Evolutionary conservation across 1,140 invertebrate species (phyloP), one percentile per base, ranked within the genome.

Genomic region (Bombus ignitus): DNA sequence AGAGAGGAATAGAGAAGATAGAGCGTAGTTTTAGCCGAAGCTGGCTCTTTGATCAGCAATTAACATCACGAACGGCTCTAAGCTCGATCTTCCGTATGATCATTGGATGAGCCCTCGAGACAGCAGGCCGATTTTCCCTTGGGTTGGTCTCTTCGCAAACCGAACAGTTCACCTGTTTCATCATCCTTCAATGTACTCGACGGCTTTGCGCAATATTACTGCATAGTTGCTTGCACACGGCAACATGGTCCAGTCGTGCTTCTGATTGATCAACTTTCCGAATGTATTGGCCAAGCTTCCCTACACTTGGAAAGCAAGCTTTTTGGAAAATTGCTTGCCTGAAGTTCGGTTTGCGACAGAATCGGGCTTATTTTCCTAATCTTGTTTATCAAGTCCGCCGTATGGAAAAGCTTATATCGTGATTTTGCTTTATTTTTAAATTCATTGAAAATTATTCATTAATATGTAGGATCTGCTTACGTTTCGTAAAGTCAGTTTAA

Each of bases 1-100:
- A 74, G 44, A 72, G 85, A 57, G 57, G 71, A 87, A 39, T 65
- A 68, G 1, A 22, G 57, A 66, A 68, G 72, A 86, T 80, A 53
- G 79, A 37, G 68, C 62, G 44, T 75, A 73, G 77, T 68, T 87
- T 65, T 73, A 76, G 82, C 72, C 65, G 42, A 86, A 83, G 88
- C 77, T 72, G 71, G 86, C 77, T 89, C 91, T 92, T 90, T 92
- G 91, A 92, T 92, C 90, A 87, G 91, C 89, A 92, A 92, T 92
- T 92, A 93, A 92, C 91, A 88, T 87, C 88, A 83, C 73, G 73
- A 83, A 85, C 81, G 77, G 85, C 81, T 82, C 74, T 68, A 71
- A 87, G 79, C 75, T 83, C 62, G 80, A 87, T 82, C 81, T 81
- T 88, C 83, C 89, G 87, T 83, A 84, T 88, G 83, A 84, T 88